Base-by-base conservation (phyloP, 2,797 vertebrate genomes). In the Parauchenoglanis punctatus region DNA sequence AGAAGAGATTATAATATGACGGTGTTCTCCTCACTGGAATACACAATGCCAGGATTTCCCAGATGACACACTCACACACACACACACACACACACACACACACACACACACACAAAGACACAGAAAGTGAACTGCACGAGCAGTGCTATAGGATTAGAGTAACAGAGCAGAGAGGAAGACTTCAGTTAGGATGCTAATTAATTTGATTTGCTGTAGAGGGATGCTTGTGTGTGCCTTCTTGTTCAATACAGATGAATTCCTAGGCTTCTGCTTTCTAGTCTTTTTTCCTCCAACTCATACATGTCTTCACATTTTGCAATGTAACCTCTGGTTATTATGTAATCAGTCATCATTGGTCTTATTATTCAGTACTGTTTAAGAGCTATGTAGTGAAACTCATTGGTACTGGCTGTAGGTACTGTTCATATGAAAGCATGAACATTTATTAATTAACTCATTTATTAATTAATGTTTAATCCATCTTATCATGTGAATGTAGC, bases 1-100 rank as follows among this genome's bases (percentile, higher is more conserved):
- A 82, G 77, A 76, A 31, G 83, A 87, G 81, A 87, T 87, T 83
- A 76, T 17, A 83, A 80, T 67, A 75, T 86, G 86, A 88, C 70
- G 25, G 68, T 87, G 40, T 65, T 54, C 63, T 20, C 61, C 59
- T 76, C 70, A 65, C 28, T 35, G 58, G 81, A 86, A 81, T 59
- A 58, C 63, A 59, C 52, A 81, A 78, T 81, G 54, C 56, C 35
- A 85, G 68, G 68, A 40, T 72, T 82, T 81, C 54, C 56, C 73
- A 81, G 25, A 52, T 68, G 52, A 72, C 76, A 70, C 73, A 61
- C 84, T 40, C 59, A 49, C 46, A 65, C 65, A 56, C 49, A 35
- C n/a, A n/a, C n/a, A n/a, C n/a, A n/a, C n/a, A n/a, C n/a, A n/a
- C n/a, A n/a, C n/a, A n/a, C n/a, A n/a, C 65, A 46, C 54, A 46